These are phyloP conservation scores for Pseudomyrmex dendroicus DNA, from an alignment of 1,140 invertebrate genomes.

Conservation along the genomic window DNA sequence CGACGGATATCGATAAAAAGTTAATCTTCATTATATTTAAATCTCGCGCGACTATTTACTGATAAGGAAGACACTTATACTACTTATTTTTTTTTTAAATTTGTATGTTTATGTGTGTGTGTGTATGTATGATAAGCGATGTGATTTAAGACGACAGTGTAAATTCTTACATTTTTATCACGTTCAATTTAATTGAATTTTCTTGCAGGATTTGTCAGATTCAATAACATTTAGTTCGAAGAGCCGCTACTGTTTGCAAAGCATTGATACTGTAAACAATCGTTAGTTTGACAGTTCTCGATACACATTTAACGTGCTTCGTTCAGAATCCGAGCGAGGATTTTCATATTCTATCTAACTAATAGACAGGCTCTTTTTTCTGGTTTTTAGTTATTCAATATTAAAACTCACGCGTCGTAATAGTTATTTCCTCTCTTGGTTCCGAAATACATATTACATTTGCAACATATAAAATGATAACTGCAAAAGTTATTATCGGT, in stretches of 20 bases:
- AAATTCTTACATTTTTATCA: neutral
- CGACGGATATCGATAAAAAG: neutral
- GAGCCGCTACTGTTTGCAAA: conserved; percentile 17
- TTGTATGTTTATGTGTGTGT: too few relatives aligned
- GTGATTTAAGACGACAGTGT: too few relatives aligned
- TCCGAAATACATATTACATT: too few relatives aligned
- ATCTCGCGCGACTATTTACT: conserved; percentile 13
- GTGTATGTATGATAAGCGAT: too few relatives aligned
- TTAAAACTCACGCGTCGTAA: neutral
- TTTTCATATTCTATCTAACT: neutral
- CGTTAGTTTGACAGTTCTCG: neutral
- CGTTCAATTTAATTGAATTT: neutral
- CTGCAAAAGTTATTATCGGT: neutral
- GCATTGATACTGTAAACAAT: conserved; percentile 33
- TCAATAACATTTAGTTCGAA: conserved; percentile 3
- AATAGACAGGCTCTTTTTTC: conserved; percentile 7
- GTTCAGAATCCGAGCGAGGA: neutral
- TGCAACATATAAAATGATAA: too few relatives aligned
- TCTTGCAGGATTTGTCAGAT: neutral
- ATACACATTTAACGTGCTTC: conserved; percentile 13
- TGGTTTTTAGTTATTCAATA: conserved; percentile 6
- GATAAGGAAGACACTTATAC: neutral
- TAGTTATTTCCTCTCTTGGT: neutral
- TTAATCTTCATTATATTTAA: conserved; percentile 11
- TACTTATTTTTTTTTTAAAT: neutral